Percentiles rank a stretch among this genome's conserved stretches.
phyloP scores from a whole-genome alignment of 30 jellyfish, hydroid and myxozoan species.

The Catostylus mosaicus region DNA sequence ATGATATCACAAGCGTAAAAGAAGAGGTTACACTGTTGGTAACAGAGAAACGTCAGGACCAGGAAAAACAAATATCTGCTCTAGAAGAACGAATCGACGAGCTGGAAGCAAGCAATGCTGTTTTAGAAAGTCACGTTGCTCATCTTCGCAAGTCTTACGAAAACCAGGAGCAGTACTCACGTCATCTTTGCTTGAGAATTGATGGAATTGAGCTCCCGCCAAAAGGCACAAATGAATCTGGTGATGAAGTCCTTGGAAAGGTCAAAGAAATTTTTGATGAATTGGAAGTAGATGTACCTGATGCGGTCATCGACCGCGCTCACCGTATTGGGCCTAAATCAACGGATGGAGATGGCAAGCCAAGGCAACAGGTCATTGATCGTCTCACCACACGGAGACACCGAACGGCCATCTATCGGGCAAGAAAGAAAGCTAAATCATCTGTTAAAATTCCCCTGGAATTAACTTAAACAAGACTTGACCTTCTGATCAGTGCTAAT shows the following conservation, averaged over 20 bases:
- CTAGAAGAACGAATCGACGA: slow-evolving; percentile 6
- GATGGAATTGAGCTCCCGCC: too few species aligned
- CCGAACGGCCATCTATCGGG: slow-evolving; percentile 48
- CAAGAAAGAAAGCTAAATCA: slow-evolving; percentile 2
- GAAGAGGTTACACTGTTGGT: slow-evolving; percentile 14
- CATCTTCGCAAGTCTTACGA: slow-evolving; percentile 18
- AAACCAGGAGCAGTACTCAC: too few species aligned
- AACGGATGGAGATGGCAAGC: slow-evolving; percentile 9
- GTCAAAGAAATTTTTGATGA: slow-evolving; percentile 25
- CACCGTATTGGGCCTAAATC: slow-evolving; percentile 47
- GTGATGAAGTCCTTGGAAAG: slow-evolving; percentile 6
- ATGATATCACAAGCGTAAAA: slow-evolving; percentile 23
- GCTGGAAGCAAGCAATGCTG: slow-evolving; percentile 25
- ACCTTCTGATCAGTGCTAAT: slow-evolving; percentile 15
- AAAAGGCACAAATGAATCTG: neutral
- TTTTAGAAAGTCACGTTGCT: slow-evolving; percentile 27
- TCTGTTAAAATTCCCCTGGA: slow-evolving; percentile 37
- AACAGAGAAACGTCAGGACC: slow-evolving; percentile 17
- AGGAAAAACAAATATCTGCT: slow-evolving; percentile 3
- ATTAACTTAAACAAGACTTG: slow-evolving; percentile 29
- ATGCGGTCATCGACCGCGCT: slow-evolving; percentile 60
- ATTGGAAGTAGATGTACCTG: slow-evolving; percentile 27
- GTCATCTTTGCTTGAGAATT: too few species aligned
- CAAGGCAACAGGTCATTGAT: slow-evolving; percentile 27
- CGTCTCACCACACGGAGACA: slow-evolving; percentile 48